Evolutionary conservation across 2,113 vertebrate genomes (phyloP).

Genomic region (Pomatostomus ruficeps): DNA sequence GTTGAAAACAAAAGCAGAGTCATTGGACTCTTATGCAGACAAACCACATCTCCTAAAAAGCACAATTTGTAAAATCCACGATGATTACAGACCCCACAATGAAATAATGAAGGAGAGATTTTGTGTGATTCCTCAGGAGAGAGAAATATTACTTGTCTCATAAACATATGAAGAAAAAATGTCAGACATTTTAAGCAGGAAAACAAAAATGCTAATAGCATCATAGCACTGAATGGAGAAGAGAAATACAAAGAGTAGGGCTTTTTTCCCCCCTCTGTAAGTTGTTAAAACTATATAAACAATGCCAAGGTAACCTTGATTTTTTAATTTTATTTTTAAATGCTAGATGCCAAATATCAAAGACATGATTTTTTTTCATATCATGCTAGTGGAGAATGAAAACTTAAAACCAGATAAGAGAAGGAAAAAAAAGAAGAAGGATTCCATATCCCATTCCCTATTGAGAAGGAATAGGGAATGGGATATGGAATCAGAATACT

Average conservation of each 20-base stretch:
- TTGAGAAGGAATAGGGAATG: background rate
- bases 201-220: background rate
- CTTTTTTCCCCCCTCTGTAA: rapidly evolving
- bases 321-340: background rate
- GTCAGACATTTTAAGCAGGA: background rate
- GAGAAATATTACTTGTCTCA: background rate
- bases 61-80: background rate
- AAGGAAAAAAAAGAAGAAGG: background rate
- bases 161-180: background rate
- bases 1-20: background rate
- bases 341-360: background rate
- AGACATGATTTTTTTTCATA: background rate
- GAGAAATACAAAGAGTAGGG: background rate
- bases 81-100: background rate
- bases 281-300: background rate
- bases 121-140: background rate
- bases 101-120: background rate
- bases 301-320: background rate
- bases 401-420: background rate
- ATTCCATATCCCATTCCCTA: too few species aligned
- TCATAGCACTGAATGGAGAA: background rate
- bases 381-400: background rate
- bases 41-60: background rate
- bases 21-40: background rate
- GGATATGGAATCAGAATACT: background rate